Conservation (phyloP, 2,797 vertebrate genomes). For the Lepus townsendii region DNA sequence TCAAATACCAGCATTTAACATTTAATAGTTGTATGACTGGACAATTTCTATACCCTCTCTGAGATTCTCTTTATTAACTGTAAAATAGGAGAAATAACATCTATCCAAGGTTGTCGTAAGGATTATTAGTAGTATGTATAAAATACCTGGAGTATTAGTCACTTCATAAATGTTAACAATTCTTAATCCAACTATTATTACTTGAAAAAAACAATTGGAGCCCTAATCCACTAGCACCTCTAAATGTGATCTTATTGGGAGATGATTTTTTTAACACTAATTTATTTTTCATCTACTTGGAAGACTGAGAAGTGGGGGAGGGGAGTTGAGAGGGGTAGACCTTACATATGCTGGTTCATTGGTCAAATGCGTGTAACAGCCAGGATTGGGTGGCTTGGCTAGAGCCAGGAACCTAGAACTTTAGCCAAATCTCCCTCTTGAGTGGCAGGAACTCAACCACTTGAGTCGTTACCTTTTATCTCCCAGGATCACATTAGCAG, state of each 20-base stretch:
- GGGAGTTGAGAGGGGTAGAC: no score
- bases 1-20: conserved; percentile 35
- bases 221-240: not conserved
- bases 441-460: no score
- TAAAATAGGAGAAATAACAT: conserved; percentile 35
- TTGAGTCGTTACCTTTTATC: no score
- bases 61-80: not conserved
- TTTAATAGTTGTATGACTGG: conserved; percentile 17
- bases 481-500: no score
- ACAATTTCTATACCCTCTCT: conserved; percentile 44
- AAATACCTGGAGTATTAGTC: conserved; percentile 3
- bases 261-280: not conserved
- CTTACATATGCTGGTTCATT: no score
- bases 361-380: no score
- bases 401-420: no score
- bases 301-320: no score
- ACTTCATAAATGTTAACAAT: conserved; percentile 47
- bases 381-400: no score
- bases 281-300: no score
- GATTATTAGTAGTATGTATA: conserved; percentile 10
- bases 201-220: not conserved
- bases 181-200: conserved; percentile 10
- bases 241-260: conserved; percentile 41
- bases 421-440: no score
- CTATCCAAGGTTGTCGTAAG: not conserved